Base-by-base conservation (phyloP, 1,140 invertebrate species). In the Aleiodes sp. region DNA sequence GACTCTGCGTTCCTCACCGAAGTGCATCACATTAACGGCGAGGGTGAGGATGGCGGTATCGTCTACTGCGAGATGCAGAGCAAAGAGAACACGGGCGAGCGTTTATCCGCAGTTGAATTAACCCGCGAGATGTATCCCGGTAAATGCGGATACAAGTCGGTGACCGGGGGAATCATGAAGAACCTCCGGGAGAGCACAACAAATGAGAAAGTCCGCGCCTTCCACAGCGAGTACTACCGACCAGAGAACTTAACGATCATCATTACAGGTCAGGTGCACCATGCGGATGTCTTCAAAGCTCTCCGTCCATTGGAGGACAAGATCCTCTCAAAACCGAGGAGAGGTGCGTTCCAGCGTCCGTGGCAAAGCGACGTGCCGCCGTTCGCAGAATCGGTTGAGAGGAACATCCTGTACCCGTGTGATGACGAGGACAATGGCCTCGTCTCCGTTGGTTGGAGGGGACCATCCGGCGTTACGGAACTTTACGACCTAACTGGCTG, bases 11-110 rank as follows among this genome's bases (percentile, higher is more conserved):
- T 92, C 85, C 84, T 91, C 9, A 98, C 96, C 12, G 96, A 98
- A 87, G 94, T 98, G 1, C 94, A 98, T 85, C 96, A 98, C 81
- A 89, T 98, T 56, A 95, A 93, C 80, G 92, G 91, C 2, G 90
- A 94, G 70, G 96, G 95, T 2, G 91, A 95, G 75, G 92, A 98
- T 88, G 94, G 92, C 31, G 96, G 96, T 31, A 94, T 97, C 28
- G 95, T 97, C 1, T 98, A 98, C 81, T 95, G 93, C 84, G 96
- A 98, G 87, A 96, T 97, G 93, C 95, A 97, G 80, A 92, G 92
- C 19, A 76, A 88, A 24, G 94, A 96, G 84, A 96, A 96, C 81
- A 90, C 88, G 39, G 94, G 92, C n/a, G 92, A 94, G 80, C 90
- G 88, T 71, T 83, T 90, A 67, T 85, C 88, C 67, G 87, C 92